Evolutionary conservation across 2,113 vertebrate species (phyloP), one percentile per base, ranked within the genome.

Genomic region (Emydura subglobosa): DNA sequence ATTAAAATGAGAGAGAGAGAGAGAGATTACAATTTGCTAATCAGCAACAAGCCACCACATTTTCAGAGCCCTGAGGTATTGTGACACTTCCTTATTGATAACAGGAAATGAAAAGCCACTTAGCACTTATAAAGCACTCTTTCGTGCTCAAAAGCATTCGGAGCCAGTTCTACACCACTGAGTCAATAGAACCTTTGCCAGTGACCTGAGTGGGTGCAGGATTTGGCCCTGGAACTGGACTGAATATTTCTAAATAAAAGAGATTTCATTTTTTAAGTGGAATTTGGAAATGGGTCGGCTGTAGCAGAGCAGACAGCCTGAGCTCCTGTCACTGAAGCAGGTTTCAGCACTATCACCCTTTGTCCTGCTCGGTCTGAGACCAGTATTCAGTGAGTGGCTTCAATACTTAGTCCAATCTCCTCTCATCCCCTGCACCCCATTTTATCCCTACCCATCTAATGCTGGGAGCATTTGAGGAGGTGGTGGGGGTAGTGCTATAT

Each of bases 301-400:
- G 89, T 81, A 91, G 94, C 88, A 84, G 59, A 80, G 2, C 22
- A 91, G 82, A n/a, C 34, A 87, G 95, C 59, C 82, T 87, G 57
- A 96, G 74, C 94, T 91, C 50, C n/a, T 79, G 16, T 7, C 81
- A 82, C 81, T 7, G 50, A 72, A 96, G 94, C 61, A 95, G 94
- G 95, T 95, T 96, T 96, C 93, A 97, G 94, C 96, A 74, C 65
- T 87, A 50, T 95, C 95, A 96, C 95, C 93, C 79, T 65, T 87
- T 84, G 81, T 94, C 89, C 89, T 55, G 39, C 82, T 88, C 82
- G 59, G 53, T 87, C 93, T 89, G 86, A 86, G 9, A 93, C 93
- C 90, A 93, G 83, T 47, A 90, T 90, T 96, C 90, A 97, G 96
- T 5, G 5, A 39, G 65, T 34, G 14, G 31, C 31, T 34, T 65